Conservation (phyloP, 2,888 invertebrate genomes). For the Apocheima hispidaria region DNA sequence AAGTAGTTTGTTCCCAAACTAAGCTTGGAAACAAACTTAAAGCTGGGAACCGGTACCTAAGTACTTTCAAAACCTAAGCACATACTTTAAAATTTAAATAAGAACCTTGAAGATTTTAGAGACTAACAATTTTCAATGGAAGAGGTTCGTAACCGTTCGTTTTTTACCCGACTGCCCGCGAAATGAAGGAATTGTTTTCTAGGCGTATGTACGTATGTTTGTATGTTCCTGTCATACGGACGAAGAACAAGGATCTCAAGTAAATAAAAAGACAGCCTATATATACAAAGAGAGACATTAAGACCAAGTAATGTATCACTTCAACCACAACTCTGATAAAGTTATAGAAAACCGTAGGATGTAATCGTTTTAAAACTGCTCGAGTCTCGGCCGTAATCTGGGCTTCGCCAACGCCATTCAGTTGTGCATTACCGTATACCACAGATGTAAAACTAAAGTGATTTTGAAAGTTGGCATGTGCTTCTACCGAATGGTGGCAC, state of each 20-base stretch:
- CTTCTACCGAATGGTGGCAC: slow-evolving; percentile 13
- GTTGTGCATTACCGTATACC: slow-evolving; percentile 45
- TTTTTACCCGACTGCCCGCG: too few species aligned
- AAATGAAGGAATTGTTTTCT: too few species aligned
- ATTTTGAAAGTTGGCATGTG: slow-evolving; percentile 54
- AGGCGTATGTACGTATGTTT: too few species aligned
- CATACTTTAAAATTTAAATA: slow-evolving; percentile 26
- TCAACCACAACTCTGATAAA: too few species aligned
- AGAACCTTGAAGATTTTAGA: slow-evolving; percentile 13
- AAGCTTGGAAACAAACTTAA: slow-evolving; percentile 20
- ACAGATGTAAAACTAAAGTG: slow-evolving; percentile 59
- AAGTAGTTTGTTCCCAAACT: slow-evolving; percentile 10
- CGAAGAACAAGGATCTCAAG: too few species aligned
- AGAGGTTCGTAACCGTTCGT: too few species aligned
- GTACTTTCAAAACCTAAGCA: slow-evolving; percentile 19
- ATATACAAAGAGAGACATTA: too few species aligned
- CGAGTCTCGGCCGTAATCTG: slow-evolving; percentile 2
- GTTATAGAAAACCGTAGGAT: too few species aligned
- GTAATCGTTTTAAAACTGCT: neutral
- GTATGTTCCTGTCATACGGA: too few species aligned
- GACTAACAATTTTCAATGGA: neutral
- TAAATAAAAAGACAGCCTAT: too few species aligned
- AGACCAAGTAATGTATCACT: too few species aligned
- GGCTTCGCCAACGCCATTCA: slow-evolving; percentile 24
- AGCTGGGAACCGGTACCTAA: slow-evolving; percentile 19